phyloP scores from a whole-genome alignment of 2,797 vertebrate species.

The Mionectes olivaceus region DNA sequence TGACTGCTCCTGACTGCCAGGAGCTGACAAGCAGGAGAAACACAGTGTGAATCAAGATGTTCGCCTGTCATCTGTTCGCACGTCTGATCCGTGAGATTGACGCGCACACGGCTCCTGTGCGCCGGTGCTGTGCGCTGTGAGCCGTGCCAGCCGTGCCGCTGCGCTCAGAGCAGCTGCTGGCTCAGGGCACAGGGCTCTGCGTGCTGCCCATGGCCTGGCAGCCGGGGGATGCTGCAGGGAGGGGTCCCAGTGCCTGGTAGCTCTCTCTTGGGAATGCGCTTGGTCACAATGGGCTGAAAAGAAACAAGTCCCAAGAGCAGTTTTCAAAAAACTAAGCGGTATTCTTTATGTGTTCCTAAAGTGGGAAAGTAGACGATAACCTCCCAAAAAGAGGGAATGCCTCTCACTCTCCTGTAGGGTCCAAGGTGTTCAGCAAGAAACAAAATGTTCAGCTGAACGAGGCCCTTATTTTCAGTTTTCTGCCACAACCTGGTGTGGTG shows the following conservation, averaged over 20 bases:
- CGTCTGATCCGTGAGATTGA: slow-evolving; percentile 18
- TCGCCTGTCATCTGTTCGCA: slow-evolving; percentile 48
- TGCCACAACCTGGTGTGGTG: neutral
- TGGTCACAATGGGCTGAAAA: neutral
- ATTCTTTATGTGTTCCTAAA: neutral
- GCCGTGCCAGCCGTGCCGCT: too few species aligned
- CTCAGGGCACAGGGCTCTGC: neutral
- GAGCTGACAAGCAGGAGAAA: slow-evolving; percentile 61
- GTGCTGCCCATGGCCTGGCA: neutral
- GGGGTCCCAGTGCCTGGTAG: rapidly evolving
- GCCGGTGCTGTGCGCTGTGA: neutral
- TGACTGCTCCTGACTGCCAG: slow-evolving; percentile 49
- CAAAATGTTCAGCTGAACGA: rapidly evolving
- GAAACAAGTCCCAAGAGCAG: neutral
- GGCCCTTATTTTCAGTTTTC: neutral
- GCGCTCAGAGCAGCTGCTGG: neutral
- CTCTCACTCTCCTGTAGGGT: neutral
- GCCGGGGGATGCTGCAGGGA: neutral
- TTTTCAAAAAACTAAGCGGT: neutral
- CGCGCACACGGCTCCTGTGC: neutral
- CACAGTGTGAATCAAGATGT: slow-evolving; percentile 45
- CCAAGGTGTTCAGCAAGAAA: neutral
- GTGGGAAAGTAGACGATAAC: neutral
- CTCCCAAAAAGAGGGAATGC: neutral
- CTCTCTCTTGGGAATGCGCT: neutral